Base-by-base conservation (phyloP, 2,888 invertebrate species). In the Parochlus steinenii region DNA sequence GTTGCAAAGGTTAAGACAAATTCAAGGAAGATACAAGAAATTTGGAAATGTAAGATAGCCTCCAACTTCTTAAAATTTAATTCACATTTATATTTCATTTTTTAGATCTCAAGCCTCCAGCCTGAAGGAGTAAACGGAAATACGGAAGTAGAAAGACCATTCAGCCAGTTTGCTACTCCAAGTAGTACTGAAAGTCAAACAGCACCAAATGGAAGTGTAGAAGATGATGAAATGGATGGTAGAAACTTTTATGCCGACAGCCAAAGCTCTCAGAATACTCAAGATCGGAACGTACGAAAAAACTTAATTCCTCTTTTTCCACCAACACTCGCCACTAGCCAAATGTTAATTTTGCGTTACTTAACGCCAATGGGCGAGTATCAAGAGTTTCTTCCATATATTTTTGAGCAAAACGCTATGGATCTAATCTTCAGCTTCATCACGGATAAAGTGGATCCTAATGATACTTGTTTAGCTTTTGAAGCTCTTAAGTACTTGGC, bases 341-440 rank as follows among this genome's bases (percentile, higher is more conserved):
- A 95, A 56, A 79, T 95, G 64, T 67, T 95, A 3, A 90, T 95
- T 48, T 61, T 97, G 18, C 71, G 89, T 45, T 98, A 93, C 54
- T 66, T 98, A n/a, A 83, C 89, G 4, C 87, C 95, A 0, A 81
- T 95, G 73, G 97, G 93, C 10, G 97, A 95, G 53, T 97, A 95
- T 54, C 97, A 97, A 2, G 63, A 80, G 74, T 83, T 93, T 54
- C 66, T 98, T 16, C 79, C 81, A 32, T 81, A 87, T 55, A 85
- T 92, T 28, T 90, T 93, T 59, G 95, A 93, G 50, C 78, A 89
- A 50, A 81, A 82, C 55, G 92, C 90, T 0, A 64, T 97, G 41
- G 80, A 85, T 23, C 62, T 97, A 15, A 87, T 98, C 45, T 67
- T 93, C 32, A 79, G 79, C 18, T 93, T 92, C 55, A 76, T 93